Evolutionary conservation across 2,888 invertebrate species (phyloP).

Genomic region (Cryptus armator): DNA sequence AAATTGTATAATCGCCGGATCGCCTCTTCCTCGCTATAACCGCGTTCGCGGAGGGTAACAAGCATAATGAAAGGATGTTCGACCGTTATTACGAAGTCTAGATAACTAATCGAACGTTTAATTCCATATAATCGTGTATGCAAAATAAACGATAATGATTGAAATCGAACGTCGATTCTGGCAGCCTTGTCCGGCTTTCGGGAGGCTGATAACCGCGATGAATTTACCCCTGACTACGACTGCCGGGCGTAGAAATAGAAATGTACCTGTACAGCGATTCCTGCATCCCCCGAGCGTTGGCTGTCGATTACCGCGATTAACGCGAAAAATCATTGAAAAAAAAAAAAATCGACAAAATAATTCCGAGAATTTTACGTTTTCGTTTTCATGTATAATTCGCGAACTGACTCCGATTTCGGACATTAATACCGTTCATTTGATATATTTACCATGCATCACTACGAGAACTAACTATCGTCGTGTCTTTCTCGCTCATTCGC

Average conservation of each 20-base stretch:
- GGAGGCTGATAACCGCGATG: too few species aligned
- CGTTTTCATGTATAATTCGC: conserved; percentile 74
- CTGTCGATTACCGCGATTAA: conserved; percentile 49
- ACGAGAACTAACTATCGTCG: conserved; percentile 63
- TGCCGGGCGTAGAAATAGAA: too few species aligned
- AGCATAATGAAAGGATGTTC: conserved; percentile 34
- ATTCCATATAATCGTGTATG: conserved; percentile 69
- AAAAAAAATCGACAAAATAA: conserved; percentile 67
- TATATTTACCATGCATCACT: conserved; percentile 28
- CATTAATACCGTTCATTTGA: conserved; percentile 47
- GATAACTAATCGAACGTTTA: conserved; percentile 65
- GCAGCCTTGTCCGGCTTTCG: too few species aligned
- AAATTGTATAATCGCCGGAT: not conserved
- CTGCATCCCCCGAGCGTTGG: conserved; percentile 49
- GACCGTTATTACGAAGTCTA: conserved; percentile 17
- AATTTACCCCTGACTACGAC: too few species aligned
- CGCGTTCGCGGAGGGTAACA: conserved; percentile 13
- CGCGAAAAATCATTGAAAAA: not conserved
- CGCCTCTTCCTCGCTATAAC: conserved; percentile 2
- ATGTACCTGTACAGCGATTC: too few species aligned
- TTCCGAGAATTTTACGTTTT: conserved; percentile 75
- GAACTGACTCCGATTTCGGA: conserved; percentile 76
- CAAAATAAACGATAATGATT: conserved; percentile 69
- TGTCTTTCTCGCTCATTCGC: conserved; percentile 40
- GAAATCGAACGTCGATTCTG: conserved; percentile 70